phyloP scores from a whole-genome alignment of 2,888 invertebrate genomes.

The Pecten maximus region DNA sequence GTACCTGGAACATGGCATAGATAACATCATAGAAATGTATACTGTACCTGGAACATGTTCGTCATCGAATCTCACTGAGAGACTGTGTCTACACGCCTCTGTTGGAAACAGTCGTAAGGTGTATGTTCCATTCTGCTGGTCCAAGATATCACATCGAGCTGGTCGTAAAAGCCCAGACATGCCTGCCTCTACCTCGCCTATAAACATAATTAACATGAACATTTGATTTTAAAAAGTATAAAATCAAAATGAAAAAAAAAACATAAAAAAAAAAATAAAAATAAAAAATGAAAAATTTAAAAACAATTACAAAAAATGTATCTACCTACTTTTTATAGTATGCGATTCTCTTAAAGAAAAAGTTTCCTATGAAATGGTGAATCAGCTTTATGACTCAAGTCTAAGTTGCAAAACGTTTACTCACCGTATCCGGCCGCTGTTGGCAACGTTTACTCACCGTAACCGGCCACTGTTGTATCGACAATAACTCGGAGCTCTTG shows the following conservation, averaged over 20 bases:
- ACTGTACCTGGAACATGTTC: slow-evolving; percentile 83
- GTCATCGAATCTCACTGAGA: slow-evolving; percentile 92
- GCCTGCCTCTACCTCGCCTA: slow-evolving; percentile 95
- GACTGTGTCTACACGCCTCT: slow-evolving; percentile 95
- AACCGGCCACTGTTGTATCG: slow-evolving; percentile 96
- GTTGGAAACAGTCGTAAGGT: slow-evolving; percentile 95
- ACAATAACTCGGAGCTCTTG: slow-evolving; percentile 98
- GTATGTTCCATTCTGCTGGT: slow-evolving; percentile 99
- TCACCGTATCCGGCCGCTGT: too few relatives aligned
- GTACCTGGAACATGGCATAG: too few relatives aligned
- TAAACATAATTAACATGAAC: slow-evolving; percentile 38
- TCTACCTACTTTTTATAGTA: too few relatives aligned
- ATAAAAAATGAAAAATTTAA: not conserved
- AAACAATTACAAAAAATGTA: too few relatives aligned
- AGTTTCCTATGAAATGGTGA: too few relatives aligned
- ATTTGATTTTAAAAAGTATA: too few relatives aligned
- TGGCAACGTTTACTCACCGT: slow-evolving; percentile 79
- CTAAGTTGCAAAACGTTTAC: too few relatives aligned
- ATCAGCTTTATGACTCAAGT: too few relatives aligned
- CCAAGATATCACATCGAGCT: slow-evolving; percentile 97
- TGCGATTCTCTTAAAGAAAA: too few relatives aligned
- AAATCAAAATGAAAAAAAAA: too few relatives aligned
- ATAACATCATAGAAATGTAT: too few relatives aligned
- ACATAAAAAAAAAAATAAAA: not conserved
- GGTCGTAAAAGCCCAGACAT: slow-evolving; percentile 96